Percentiles rank a stretch among this genome's conserved stretches.
These are phyloP conservation scores for Prosapia bicincta DNA, from an alignment of 2,888 invertebrate genomes.

Conservation along the genomic window DNA sequence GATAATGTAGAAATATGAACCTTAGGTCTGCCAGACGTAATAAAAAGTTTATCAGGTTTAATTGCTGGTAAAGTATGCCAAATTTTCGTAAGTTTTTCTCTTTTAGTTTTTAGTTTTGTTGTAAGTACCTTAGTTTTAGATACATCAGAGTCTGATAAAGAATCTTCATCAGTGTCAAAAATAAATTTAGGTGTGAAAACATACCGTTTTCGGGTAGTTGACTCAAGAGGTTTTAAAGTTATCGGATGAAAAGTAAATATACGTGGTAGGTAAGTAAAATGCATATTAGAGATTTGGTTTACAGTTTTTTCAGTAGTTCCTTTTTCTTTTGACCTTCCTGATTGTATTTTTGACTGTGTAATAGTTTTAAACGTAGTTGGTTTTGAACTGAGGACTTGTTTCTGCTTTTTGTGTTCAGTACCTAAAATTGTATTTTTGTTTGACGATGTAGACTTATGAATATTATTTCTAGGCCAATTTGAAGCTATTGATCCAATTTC, in stretches of 20 bases:
- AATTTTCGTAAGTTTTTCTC: background rate
- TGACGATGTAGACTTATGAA: too few relatives aligned
- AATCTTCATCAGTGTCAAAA: background rate
- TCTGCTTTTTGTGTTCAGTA: too few relatives aligned
- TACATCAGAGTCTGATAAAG: background rate
- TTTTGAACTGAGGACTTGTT: too few relatives aligned
- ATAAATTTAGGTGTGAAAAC: background rate
- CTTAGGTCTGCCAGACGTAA: too few relatives aligned
- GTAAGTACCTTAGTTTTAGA: background rate
- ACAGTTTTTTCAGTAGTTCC: background rate
- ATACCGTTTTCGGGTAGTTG: background rate
- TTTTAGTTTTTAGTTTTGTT: background rate
- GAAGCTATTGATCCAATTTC: background rate
- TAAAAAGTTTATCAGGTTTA: background rate
- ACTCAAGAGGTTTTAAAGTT: background rate
- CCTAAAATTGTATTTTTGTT: too few relatives aligned
- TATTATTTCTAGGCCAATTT: background rate
- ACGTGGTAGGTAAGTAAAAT: background rate
- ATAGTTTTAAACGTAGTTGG: too few relatives aligned
- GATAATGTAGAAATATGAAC: too few relatives aligned
- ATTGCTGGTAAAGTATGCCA: background rate
- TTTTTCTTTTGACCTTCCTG: too few relatives aligned
- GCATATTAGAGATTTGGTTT: background rate
- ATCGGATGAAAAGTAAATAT: background rate
- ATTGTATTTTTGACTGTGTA: too few relatives aligned